Base-by-base conservation (phyloP, 1,140 invertebrate genomes). In the Micrasema minimum region DNA sequence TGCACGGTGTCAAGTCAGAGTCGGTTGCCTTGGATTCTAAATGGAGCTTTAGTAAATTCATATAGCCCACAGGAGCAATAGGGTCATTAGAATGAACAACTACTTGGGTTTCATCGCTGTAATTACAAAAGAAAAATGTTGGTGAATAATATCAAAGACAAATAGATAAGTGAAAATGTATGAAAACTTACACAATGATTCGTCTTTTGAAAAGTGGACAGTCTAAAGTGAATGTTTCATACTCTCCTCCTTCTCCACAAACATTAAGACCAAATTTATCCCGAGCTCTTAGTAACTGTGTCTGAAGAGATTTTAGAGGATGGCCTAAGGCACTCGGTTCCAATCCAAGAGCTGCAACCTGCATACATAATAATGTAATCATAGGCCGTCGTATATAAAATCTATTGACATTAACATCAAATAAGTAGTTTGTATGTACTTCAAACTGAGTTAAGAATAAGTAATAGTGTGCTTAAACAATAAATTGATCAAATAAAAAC, bases 211-310 rank as follows among this genome's bases (percentile, higher is more conserved):
- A 99, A 46, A 99, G 84, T 16, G 97, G 97, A 85, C 97, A 99
- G 85, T 99, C 96, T 66, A 98, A 85, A 11, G 96, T 98, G 80
- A 99, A 96, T 31, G 96, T 97, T 86, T 99, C 98, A 83, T 98
- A 99, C 84, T 99, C 98, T 51, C 98, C 98, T 43, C 98, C 98
- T 87, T 99, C 98, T 45, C 98, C 98, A 86, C 98, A 99, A 48
- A 99, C 90, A 87, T 99, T 98, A 68, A 99, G 84, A 16, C 96
- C 96, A 86, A 96, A 99, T 83, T 97, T 96, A 83, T 93, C 90
- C 80, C 93, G 91, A 90, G 98, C 94, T 82, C 92, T 88, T 65
- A 91, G 78, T 76, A 98, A 87, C 82, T 97, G 92, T 16, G 92
- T 88, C 79, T 95, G 90, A 79, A 98, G 90, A 76, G 96, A 90